phyloP scores from a whole-genome alignment of 2,797 vertebrate genomes.

The Loriculus beryllinus region DNA sequence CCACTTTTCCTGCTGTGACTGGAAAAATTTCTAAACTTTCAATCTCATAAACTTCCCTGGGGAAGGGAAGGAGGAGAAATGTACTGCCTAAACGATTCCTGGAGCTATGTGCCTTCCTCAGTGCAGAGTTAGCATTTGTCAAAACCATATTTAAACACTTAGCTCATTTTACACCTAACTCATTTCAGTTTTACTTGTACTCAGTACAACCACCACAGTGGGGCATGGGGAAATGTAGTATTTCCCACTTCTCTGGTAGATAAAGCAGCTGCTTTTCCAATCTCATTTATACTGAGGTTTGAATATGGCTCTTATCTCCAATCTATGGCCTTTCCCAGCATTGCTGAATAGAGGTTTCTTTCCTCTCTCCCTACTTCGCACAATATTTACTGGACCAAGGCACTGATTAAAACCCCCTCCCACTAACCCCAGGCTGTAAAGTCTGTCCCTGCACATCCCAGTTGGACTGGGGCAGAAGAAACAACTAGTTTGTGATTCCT shows the following conservation, averaged over 20 bases:
- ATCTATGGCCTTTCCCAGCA: background rate
- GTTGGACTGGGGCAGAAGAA: fast-evolving
- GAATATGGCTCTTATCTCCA: background rate
- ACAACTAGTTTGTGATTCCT: background rate
- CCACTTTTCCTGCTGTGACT: background rate
- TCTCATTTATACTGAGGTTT: background rate
- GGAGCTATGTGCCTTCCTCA: background rate
- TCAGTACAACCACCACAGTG: background rate
- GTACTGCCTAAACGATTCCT: background rate
- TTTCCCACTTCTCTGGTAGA: background rate
- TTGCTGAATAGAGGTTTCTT: background rate
- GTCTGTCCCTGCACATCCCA: fast-evolving
- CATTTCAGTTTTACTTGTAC: background rate
- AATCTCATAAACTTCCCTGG: background rate
- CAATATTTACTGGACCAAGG: background rate
- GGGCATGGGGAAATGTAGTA: background rate
- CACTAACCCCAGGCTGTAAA: background rate
- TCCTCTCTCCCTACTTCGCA: background rate
- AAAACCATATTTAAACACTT: background rate
- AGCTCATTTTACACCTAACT: background rate
- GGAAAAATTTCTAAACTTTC: background rate
- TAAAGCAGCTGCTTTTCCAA: background rate
- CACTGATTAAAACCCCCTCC: background rate
- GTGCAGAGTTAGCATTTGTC: background rate
- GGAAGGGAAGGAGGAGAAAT: background rate